Base-by-base conservation (phyloP, 1,140 invertebrate genomes). In the Drosophila saltans region DNA sequence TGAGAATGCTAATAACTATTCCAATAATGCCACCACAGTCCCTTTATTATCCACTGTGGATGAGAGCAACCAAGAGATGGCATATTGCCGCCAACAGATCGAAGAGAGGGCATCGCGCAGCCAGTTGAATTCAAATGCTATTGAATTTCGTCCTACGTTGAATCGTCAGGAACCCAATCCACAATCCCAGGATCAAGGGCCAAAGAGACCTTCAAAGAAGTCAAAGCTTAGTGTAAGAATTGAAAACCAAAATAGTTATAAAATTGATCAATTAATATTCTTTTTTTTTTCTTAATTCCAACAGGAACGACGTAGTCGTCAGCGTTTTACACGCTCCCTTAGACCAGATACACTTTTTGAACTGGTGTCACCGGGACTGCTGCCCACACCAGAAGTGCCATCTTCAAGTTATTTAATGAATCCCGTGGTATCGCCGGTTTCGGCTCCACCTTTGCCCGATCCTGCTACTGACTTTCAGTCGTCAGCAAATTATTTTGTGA, bases 71-170 rank as follows among this genome's bases (percentile, higher is more conserved):
- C 33, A 36, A 36, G 33, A 36, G 6, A 7, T 36, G 33, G 6
- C 33, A 36, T 36, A 36, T 36, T 36, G 6, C 33, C 33, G 33
- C 33, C 3, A 36, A 36, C 33, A 36, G 33, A 36, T 36, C 3
- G 11, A 33, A 0, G 16, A 55, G 16, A 61, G 67, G n/a, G 59
- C 52, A 3, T 62, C 73, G 2, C 11, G 21, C 8, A 75, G 73
- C 52, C 58, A 48, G 1, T 45, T 75, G 2, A 75, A 75, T 33
- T 66, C 40, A 41, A 75, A 66, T 61, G 72, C 72, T 8, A 11
- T 11, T 2, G 72, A 75, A 26, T 75, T 75, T 40, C n/a, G 7
- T 11, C 72, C 72, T 2, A 52, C 57, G 0, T 39, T 59, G 16
- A 21, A 39, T 24, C 28, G 21, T 11, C 33, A 11, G 16, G 57